phyloP scores from a whole-genome alignment of 2,888 invertebrate genomes.

The Strigamia transsilvanica region DNA sequence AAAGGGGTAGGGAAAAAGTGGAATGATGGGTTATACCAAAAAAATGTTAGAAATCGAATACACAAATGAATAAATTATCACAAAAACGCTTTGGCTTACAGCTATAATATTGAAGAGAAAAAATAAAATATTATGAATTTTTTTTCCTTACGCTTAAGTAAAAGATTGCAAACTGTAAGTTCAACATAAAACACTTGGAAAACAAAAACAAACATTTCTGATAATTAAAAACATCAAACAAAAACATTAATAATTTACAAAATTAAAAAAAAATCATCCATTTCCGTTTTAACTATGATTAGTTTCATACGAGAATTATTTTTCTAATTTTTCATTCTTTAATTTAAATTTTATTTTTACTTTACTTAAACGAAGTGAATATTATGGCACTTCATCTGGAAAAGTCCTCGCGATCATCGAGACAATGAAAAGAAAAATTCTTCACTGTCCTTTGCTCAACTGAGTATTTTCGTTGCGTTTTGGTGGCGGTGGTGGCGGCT shows the following conservation, averaged over 20 bases:
- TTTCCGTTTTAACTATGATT: background rate
- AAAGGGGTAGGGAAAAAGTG: slow-evolving; percentile 31
- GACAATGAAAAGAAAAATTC: slow-evolving; percentile 34
- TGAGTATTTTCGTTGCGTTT: slow-evolving; percentile 89
- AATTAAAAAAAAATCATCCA: background rate
- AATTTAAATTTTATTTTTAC: background rate
- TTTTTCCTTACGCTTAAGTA: background rate
- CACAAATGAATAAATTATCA: slow-evolving; percentile 46
- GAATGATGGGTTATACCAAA: slow-evolving; percentile 39
- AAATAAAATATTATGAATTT: background rate
- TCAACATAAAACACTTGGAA: slow-evolving; percentile 39
- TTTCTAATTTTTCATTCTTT: slow-evolving; percentile 12
- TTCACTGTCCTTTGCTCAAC: slow-evolving; percentile 62
- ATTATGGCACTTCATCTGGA: slow-evolving; percentile 43
- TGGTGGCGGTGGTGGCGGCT: slow-evolving; percentile 89
- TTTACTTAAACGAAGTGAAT: slow-evolving; percentile 42
- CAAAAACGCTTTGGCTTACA: slow-evolving; percentile 49
- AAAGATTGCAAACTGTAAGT: slow-evolving; percentile 36
- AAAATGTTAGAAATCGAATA: slow-evolving; percentile 28
- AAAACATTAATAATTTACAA: slow-evolving; percentile 40
- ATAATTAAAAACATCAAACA: slow-evolving; percentile 11
- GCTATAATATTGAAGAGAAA: slow-evolving; percentile 17
- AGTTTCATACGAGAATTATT: slow-evolving; percentile 5
- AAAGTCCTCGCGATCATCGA: background rate
- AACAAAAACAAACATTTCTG: background rate